Evolutionary conservation across 2,113 vertebrate genomes (phyloP).

Genomic region (Anser brachyrhynchus): DNA sequence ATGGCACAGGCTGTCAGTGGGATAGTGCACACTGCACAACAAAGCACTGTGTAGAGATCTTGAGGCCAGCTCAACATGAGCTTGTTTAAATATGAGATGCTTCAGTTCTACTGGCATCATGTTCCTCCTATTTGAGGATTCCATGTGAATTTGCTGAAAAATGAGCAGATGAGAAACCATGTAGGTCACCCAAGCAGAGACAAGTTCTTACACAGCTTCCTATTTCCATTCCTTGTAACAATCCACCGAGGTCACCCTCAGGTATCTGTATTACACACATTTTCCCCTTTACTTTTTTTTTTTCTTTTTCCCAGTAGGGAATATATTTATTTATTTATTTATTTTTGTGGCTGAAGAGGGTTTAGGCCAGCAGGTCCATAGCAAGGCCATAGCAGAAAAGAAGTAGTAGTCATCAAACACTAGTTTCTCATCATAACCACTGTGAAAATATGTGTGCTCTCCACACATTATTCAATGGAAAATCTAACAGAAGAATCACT

Average conservation of each 20-base stretch:
- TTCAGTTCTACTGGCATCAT: fast-evolving
- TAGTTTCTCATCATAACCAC: background rate
- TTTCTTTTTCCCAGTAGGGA: background rate
- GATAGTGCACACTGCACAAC: background rate
- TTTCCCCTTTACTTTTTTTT: background rate
- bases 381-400: background rate
- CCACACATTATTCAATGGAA: background rate
- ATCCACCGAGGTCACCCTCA: background rate
- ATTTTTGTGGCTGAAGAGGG: too few relatives aligned
- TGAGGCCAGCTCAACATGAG: background rate
- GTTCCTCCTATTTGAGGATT: background rate
- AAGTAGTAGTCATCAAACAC: background rate
- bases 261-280: fast-evolving
- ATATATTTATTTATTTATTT: too few relatives aligned
- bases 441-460: background rate
- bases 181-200: fast-evolving
- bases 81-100: background rate
- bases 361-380: background rate
- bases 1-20: too few relatives aligned
- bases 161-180: background rate
- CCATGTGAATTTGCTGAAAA: background rate
- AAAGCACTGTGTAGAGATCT: fast-evolving
- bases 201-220: background rate
- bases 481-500: background rate
- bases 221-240: background rate